Conservation (phyloP, 2,113 vertebrate genomes). For the Chitala chitala region DNA sequence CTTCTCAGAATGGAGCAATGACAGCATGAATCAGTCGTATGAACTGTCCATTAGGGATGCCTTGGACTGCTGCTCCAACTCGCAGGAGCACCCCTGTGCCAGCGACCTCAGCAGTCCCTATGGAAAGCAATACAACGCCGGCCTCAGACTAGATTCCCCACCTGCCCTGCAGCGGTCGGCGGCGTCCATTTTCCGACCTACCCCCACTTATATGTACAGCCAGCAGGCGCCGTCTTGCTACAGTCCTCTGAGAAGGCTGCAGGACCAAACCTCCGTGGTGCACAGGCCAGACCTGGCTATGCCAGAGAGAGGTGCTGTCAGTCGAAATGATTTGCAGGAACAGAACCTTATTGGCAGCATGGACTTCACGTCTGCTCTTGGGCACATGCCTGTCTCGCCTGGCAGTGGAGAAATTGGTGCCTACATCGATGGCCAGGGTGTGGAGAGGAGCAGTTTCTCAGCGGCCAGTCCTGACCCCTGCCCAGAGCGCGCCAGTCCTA, state of each 20-base stretch:
- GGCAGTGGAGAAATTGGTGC: slow-evolving; percentile 38
- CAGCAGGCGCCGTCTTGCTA: slow-evolving; percentile 72
- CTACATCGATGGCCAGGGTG: slow-evolving; percentile 37
- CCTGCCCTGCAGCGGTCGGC: slow-evolving; percentile 60
- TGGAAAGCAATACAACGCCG: slow-evolving; percentile 68
- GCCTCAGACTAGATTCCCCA: slow-evolving; percentile 63
- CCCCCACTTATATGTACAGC: slow-evolving; percentile 62
- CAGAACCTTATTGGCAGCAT: slow-evolving; percentile 41
- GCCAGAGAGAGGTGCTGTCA: slow-evolving; percentile 43
- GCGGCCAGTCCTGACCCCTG: slow-evolving; percentile 51
- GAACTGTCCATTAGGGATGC: slow-evolving; percentile 76
- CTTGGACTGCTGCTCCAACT: slow-evolving; percentile 68
- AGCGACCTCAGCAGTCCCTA: slow-evolving; percentile 67
- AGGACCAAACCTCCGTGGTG: slow-evolving; percentile 77
- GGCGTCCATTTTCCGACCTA: slow-evolving; percentile 56
- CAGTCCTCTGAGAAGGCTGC: slow-evolving; percentile 77
- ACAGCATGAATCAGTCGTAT: slow-evolving; percentile 90
- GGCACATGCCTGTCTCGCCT: slow-evolving; percentile 47
- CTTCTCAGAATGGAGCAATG: slow-evolving; percentile 61
- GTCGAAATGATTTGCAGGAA: slow-evolving; percentile 45
- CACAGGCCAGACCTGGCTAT: slow-evolving; percentile 53
- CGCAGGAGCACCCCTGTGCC: slow-evolving; percentile 65
- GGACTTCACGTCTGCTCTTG: slow-evolving; percentile 49
- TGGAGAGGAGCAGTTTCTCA: slow-evolving; percentile 54
- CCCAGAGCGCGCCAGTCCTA: slow-evolving; percentile 52